Percentiles rank a stretch among this genome's conserved stretches.
Conservation (phyloP, 2,888 invertebrate species). For the Drosophila subsilvestris region DNA sequence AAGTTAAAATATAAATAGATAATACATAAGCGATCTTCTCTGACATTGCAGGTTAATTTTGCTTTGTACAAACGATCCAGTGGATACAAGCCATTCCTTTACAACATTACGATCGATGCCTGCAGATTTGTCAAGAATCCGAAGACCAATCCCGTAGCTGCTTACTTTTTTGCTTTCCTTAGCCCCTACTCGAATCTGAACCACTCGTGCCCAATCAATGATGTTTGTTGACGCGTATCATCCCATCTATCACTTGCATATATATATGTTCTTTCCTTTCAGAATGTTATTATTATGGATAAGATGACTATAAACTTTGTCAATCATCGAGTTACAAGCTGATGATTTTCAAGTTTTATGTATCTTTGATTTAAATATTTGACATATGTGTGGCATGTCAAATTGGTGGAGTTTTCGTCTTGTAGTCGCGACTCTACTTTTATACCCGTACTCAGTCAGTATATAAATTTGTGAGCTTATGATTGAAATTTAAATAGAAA, state of each 20-base stretch:
- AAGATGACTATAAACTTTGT: too few species aligned
- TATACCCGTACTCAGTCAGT: too few species aligned
- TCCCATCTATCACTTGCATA: too few species aligned
- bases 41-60: not conserved
- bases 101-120: not conserved
- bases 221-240: not conserved
- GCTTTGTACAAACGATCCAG: not conserved
- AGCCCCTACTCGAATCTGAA: not conserved
- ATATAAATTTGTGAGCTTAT: too few species aligned
- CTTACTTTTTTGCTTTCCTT: not conserved
- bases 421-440: too few species aligned
- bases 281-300: too few species aligned
- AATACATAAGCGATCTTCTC: too few species aligned
- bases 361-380: not conserved
- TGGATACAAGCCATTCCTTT: slow-evolving; percentile 12
- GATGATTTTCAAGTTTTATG: not conserved
- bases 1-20: too few species aligned
- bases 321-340: not conserved
- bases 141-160: not conserved
- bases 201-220: not conserved
- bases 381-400: too few species aligned
- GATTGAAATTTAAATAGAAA: too few species aligned
- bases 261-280: not conserved
- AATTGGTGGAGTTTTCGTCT: too few species aligned
- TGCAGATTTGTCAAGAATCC: not conserved